Evolutionary conservation across 2,797 vertebrate genomes (phyloP).

Genomic region (Tokudaia muenninki): DNA sequence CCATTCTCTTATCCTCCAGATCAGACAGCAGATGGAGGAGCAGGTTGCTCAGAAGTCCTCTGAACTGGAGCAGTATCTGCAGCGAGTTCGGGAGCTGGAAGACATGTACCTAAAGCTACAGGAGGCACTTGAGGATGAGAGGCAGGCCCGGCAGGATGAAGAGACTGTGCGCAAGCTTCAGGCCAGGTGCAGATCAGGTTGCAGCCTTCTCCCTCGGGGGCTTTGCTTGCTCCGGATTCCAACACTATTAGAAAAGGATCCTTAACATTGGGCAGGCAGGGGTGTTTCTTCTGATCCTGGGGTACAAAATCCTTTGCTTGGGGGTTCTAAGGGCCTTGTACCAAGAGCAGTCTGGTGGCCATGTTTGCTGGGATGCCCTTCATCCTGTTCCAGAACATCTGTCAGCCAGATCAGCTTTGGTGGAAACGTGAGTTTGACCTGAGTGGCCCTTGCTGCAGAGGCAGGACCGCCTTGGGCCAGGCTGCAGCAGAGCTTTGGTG

Average conservation of each 20-base stretch:
- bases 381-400: neutral
- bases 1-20: constrained; percentile 87
- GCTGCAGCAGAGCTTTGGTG: neutral
- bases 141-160: constrained; percentile 95
- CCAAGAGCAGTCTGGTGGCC: neutral
- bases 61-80: constrained; percentile 97
- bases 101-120: constrained; percentile 96
- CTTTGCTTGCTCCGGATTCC: neutral
- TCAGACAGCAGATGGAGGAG: constrained; percentile 96
- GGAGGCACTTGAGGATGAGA: constrained; percentile 96
- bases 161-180: constrained; percentile 95
- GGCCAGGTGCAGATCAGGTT: constrained; percentile 89
- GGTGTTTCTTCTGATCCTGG: neutral
- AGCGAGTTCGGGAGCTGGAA: constrained; percentile 95
- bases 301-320: neutral
- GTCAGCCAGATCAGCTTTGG: neutral
- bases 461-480: neutral
- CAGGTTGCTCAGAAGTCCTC: constrained; percentile 97
- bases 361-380: neutral
- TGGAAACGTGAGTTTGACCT: neutral
- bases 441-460: neutral
- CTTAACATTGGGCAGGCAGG: neutral
- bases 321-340: neutral
- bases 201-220: too few species aligned
- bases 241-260: neutral